Evolutionary conservation across 2,888 invertebrate species (phyloP).

Genomic region (Nebria brevicollis): DNA sequence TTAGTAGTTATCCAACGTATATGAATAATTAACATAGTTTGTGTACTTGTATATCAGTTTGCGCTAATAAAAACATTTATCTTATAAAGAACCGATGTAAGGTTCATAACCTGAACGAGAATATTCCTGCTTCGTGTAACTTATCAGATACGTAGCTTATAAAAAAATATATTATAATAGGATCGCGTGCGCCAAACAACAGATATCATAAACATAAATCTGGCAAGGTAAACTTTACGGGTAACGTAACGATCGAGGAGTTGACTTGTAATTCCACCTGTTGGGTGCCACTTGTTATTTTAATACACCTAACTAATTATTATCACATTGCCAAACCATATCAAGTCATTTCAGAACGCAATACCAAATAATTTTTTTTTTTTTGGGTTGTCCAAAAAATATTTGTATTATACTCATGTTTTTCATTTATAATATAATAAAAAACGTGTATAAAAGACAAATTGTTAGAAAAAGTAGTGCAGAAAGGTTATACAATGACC

Average conservation of each 20-base stretch:
- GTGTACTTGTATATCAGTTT: no score
- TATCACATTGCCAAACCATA: background rate
- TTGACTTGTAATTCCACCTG: conserved; percentile 9
- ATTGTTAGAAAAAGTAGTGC: no score
- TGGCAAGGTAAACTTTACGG: background rate
- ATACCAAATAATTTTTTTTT: background rate
- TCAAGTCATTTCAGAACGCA: background rate
- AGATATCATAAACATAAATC: background rate
- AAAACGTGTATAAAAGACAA: no score
- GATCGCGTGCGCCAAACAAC: background rate
- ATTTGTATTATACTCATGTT: no score
- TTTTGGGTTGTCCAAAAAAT: no score
- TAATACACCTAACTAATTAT: background rate
- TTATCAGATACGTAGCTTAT: background rate
- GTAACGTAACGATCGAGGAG: background rate
- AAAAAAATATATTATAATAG: background rate
- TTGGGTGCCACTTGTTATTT: conserved; percentile 3
- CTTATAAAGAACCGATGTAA: no score
- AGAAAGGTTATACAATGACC: background rate
- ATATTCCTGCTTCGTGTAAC: background rate
- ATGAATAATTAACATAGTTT: no score
- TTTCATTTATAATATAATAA: no score
- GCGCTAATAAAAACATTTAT: no score
- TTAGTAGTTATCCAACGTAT: no score
- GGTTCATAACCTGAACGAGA: no score